phyloP scores from a whole-genome alignment of 1,140 invertebrate species.

The Druon quercuslanigerum region DNA sequence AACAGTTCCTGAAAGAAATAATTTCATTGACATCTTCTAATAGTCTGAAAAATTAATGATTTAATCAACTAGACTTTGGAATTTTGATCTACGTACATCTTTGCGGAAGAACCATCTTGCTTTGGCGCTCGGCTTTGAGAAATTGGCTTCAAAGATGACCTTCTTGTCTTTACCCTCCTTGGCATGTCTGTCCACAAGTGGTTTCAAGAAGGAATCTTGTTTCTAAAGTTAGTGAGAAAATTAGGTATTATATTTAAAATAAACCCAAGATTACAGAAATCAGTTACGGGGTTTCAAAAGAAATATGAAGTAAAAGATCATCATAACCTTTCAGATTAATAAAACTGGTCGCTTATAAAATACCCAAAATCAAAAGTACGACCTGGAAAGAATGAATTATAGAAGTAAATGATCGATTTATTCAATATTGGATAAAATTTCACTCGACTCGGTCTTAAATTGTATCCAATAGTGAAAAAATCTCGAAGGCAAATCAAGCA shows the following conservation, averaged over 20 bases:
- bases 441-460: no score
- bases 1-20: slow-evolving; percentile 84
- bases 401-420: no score
- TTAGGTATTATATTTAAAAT: slow-evolving; percentile 1
- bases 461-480: no score
- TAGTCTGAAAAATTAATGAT: no score
- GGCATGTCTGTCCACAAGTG: slow-evolving; percentile 93
- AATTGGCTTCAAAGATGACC: slow-evolving; percentile 91
- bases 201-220: slow-evolving; percentile 95
- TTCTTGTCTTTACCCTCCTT: slow-evolving; percentile 99
- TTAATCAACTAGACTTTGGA: not conserved
- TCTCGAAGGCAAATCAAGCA: not conserved
- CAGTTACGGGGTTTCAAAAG: no score
- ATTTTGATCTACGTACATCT: slow-evolving; percentile 83
- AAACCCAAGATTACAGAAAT: no score
- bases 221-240: slow-evolving; percentile 82
- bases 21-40: slow-evolving; percentile 33
- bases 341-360: slow-evolving; percentile 16
- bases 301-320: not conserved
- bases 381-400: no score
- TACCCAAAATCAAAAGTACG: no score
- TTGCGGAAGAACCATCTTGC: slow-evolving; percentile 95
- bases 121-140: slow-evolving; percentile 93
- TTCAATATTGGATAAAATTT: no score
- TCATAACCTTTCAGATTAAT: not conserved